Base-by-base conservation (phyloP, 2,113 vertebrate species). In the Dissostichus mawsoni region DNA sequence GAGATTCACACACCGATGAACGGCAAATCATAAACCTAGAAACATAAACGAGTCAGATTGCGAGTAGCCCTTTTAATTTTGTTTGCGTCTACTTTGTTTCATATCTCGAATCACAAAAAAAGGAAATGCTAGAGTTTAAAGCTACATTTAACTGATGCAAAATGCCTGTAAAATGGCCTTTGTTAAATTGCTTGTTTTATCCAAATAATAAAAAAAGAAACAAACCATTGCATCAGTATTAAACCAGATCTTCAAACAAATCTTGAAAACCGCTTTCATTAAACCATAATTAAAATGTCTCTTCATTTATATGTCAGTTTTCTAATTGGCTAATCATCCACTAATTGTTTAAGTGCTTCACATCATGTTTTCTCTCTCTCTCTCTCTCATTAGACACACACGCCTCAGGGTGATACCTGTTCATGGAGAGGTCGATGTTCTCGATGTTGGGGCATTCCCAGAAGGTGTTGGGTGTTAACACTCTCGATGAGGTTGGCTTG, bases 371-470 rank as follows among this genome's bases (percentile, higher is more conserved):
- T 53, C 56, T 62, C 10, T 58, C 36, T n/a, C 10, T 58, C 36
- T n/a, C 29, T 62, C 8, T 73, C 8, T 36, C 29, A n/a, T 56
- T 20, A 56, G 23, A 66, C 20, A 45, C 84, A 59, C 4, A 29
- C 18, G 10, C 29, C 9, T 1, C 48, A 8, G 41, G 44, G 47
- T 12, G 12, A 4, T 83, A 94, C 93, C 91, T 96, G 95, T 99
- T 99, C 98, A 99, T 98, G 90, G 98, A 99, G 73, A 99, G 95
- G 93, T 99, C 98, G 52, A 99, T 96, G 88, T 99, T 99, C 95
- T 98, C 94, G 36, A 99, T 96, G 91, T 96, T 98, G 81, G 96
- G 97, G 84, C 98, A 99, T 90, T 99, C 98, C 96, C 97, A 96
- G 94, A 99, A 99, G 93, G 97, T 96, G 91, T 98, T 97, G 90